Base-by-base conservation (phyloP, 2,888 invertebrate species). In the Aspidapion aeneum region DNA sequence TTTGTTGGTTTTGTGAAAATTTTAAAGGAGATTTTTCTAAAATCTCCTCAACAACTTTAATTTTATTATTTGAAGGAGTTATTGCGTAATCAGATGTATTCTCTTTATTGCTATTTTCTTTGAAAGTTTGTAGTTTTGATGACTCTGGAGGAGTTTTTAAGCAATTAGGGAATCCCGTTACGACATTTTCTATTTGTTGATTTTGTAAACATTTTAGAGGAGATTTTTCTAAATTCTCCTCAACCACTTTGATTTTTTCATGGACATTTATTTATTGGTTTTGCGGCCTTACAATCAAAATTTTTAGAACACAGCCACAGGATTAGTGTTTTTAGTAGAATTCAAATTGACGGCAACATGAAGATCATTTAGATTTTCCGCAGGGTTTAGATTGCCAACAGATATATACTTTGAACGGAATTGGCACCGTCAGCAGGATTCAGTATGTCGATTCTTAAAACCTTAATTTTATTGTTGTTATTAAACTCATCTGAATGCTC, bases 401-500 rank as follows among this genome's bases (percentile, higher is more conserved):
- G 56, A 56, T 22, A 21, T 3, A 56, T 56, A 20, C 21, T 56
- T 56, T 56, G 19, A 56, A 56, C 21, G 56, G 21, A 56, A 56
- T 56, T 12, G 21, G 16, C 19, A 56, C 56, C 21, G 56, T 56
- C 17, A 56, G 56, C 21, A 21, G 21, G 12, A 56, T 56, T 56
- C 56, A 21, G 22, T 56, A 56, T 56, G 56, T 56, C 18, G 21
- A 56, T 56, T 56, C 56, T 20, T 21, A 56, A 22, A 56, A 56
- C 56, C 1, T 56, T 18, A 56, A 56, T 56, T 20, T 56, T 21
- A 56, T 22, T 21, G 56, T 56, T 56, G 21, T 56, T 56, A 12
- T 35, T 35, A 56, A 56, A 56, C 21, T 17, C 21, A 56, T 56
- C 17, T 20, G 56, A 21, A 56, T 56, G n/a, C 21, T 56, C 56